phyloP scores from a whole-genome alignment of 2,797 vertebrate species.

The Morelia viridis region DNA sequence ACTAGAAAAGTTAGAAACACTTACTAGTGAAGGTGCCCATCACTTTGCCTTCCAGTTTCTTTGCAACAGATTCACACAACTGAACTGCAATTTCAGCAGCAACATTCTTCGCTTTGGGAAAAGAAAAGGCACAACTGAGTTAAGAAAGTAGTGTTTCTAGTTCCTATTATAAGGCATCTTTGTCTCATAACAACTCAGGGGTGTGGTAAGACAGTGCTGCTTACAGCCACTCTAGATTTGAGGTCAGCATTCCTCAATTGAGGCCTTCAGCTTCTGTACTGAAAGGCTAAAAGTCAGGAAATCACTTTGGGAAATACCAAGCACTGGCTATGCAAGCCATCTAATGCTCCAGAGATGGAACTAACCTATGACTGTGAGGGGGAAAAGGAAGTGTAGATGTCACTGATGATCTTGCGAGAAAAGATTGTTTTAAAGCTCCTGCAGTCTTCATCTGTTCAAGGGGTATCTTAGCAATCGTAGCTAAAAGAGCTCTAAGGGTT shows the following conservation, averaged over 20 bases:
- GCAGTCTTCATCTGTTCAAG: neutral
- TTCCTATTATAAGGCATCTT: rapidly evolving
- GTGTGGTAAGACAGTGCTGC: too few species aligned
- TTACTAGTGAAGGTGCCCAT: constrained; percentile 99
- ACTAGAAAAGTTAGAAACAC: constrained; percentile 56
- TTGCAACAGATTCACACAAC: constrained; percentile 95
- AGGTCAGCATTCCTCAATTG: neutral
- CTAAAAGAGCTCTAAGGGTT: neutral
- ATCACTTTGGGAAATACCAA: neutral
- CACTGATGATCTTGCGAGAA: neutral
- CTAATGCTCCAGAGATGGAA: neutral
- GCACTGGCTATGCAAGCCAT: neutral
- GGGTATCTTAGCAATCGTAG: neutral
- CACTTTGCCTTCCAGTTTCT: constrained; percentile 97
- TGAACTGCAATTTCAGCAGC: constrained; percentile 92
- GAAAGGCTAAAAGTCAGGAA: neutral
- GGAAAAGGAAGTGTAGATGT: neutral
- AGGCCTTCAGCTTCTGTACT: too few species aligned
- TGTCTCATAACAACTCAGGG: too few species aligned
- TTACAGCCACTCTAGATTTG: neutral
- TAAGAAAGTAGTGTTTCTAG: rapidly evolving
- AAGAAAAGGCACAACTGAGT: neutral
- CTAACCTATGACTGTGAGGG: too few species aligned
- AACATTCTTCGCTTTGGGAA: constrained; percentile 91
- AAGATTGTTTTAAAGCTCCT: neutral